Evolutionary conservation across 1,140 invertebrate species (phyloP), one percentile per base, ranked within the genome.

Genomic region (Centruroides sculpturatus): DNA sequence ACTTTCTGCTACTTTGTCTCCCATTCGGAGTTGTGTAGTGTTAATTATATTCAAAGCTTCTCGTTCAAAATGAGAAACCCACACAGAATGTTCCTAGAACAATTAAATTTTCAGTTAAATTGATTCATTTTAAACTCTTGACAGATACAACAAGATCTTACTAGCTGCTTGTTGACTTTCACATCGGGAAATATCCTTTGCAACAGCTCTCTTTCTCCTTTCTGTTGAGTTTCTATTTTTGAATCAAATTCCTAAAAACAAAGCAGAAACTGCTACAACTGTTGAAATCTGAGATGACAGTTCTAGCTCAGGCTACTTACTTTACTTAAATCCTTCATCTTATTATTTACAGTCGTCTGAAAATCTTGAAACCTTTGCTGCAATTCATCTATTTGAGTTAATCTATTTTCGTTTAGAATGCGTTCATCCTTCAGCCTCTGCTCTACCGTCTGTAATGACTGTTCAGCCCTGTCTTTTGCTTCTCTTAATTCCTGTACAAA

Each of bases 101-200:
- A 23, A 23, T 23, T 23, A 23, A 23, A 23, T 23, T 23, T 23
- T 23, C 23, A 23, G 23, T 23, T 23, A 23, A 23, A 23, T 23
- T 23, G 23, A n/a, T 23, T 23, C 1, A 23, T 0, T 23, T 23
- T 23, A 23, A 23, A 23, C 0, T 23, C 23, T 23, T 23, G 23
- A 23, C 23, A 23, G 23, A 23, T 23, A 23, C 23, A 23, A 23
- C 23, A 23, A 23, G 23, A 23, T 47, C 46, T 49, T 59, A 63
- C 62, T 55, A 63, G 47, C 49, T 57, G 59, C 46, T 47, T 59
- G 49, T 63, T 58, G 48, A 63, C 54, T 36, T 47, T 36, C 52
- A 63, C 46, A 59, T 54, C 47, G 53, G 62, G 62, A 46, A 52
- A 52, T 63, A 63, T 56, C 62, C 62, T 63, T 6, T 56, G 58